These are phyloP conservation scores for Gymnopithys bicolor DNA, from an alignment of 2,797 vertebrate genomes.

Conservation along the genomic window DNA sequence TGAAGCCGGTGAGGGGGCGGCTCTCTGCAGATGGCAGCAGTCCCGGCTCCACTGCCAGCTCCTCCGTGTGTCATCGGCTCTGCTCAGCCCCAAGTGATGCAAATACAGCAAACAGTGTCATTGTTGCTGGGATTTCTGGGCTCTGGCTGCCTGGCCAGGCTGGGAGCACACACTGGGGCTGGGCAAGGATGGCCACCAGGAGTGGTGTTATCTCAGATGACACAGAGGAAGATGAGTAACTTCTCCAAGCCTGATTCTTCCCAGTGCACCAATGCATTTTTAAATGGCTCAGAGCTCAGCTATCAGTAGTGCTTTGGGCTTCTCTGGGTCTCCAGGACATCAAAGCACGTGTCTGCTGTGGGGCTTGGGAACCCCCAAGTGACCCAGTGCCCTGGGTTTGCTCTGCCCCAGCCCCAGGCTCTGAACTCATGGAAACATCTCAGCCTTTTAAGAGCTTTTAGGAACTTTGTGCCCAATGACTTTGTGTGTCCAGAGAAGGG, in stretches of 20 bases:
- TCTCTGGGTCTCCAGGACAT: background rate
- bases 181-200: background rate
- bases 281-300: background rate
- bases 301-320: background rate
- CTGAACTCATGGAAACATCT: background rate
- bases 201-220: background rate
- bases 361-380: background rate
- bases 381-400: background rate
- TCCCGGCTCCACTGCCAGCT: constrained; percentile 4
- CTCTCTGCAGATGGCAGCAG: constrained; percentile 57
- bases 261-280: background rate
- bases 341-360: rapidly evolving
- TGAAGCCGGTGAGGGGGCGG: background rate
- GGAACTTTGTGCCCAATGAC: background rate
- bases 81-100: constrained; percentile 8
- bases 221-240: background rate
- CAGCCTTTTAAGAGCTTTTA: background rate
- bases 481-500: background rate
- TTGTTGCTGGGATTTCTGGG: constrained; percentile 38
- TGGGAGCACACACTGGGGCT: rapidly evolving
- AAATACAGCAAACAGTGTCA: constrained; percentile 41
- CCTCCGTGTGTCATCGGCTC: constrained; percentile 25
- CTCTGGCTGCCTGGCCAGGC: background rate
- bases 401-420: background rate
- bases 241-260: background rate